Conservation (phyloP, 2,888 invertebrate genomes). For the Scrobipalpa atriplicella region DNA sequence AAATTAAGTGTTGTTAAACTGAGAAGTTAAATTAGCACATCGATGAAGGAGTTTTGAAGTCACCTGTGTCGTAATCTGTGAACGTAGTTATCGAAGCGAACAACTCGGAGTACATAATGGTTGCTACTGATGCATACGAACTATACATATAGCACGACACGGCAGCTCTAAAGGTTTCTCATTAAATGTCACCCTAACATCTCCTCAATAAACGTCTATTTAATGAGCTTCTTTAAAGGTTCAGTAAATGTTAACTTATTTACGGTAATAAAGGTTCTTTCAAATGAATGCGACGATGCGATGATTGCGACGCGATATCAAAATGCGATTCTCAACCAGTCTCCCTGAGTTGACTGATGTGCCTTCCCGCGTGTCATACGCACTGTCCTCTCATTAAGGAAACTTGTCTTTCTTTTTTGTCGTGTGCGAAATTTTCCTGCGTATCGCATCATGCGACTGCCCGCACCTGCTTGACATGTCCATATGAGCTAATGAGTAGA, state of each 20-base stretch:
- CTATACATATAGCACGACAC: conserved; percentile 25
- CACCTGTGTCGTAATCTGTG: conserved; percentile 29
- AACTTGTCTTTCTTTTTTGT: conserved; percentile 26
- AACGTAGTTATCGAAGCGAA: conserved; percentile 28
- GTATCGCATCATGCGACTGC: conserved; percentile 15
- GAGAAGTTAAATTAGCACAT: not conserved
- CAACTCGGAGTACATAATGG: conserved; percentile 26
- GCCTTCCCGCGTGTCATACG: conserved; percentile 11
- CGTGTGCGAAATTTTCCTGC: conserved; percentile 23
- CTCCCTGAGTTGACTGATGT: conserved; percentile 21
- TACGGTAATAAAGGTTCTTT: not conserved
- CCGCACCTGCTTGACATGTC: conserved; percentile 25
- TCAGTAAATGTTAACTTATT: conserved; percentile 7
- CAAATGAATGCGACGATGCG: not conserved
- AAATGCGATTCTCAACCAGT: conserved; percentile 12
- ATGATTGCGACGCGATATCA: not conserved
- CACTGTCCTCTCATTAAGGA: conserved; percentile 22
- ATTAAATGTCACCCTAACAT: conserved; percentile 19
- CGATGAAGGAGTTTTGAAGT: not conserved
- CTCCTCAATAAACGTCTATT: conserved; percentile 17
- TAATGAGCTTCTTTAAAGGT: conserved; percentile 2
- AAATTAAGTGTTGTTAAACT: not conserved
- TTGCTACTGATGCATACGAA: conserved; percentile 24
- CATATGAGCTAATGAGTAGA: conserved; percentile 22
- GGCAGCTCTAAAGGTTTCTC: not conserved